phyloP scores from a whole-genome alignment of 1,140 invertebrate genomes.

The Penaeus indicus region DNA sequence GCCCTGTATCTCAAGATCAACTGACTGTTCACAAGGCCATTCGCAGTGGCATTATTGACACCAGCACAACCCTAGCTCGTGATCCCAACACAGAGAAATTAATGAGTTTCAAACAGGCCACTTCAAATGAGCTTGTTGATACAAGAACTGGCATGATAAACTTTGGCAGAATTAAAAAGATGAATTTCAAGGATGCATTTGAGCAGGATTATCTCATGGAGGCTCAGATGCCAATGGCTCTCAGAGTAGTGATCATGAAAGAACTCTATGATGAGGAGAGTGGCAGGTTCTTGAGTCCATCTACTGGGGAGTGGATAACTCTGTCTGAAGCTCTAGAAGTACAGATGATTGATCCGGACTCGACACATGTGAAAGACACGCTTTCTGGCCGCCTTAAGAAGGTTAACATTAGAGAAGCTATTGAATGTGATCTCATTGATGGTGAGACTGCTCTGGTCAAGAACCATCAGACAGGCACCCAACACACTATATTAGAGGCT shows the following conservation, averaged over 20 bases:
- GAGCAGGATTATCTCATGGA: slow-evolving; percentile 71
- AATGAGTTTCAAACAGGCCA: slow-evolving; percentile 85
- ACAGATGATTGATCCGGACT: slow-evolving; percentile 84
- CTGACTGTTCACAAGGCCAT: slow-evolving; percentile 83
- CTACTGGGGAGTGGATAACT: slow-evolving; percentile 81
- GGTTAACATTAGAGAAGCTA: slow-evolving; percentile 81
- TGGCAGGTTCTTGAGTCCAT: slow-evolving; percentile 85
- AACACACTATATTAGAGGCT: slow-evolving; percentile 83
- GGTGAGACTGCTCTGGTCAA: slow-evolving; percentile 80
- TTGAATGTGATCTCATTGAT: slow-evolving; percentile 81
- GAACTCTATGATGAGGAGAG: slow-evolving; percentile 83
- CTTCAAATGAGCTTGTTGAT: slow-evolving; percentile 84
- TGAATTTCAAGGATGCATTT: slow-evolving; percentile 88
- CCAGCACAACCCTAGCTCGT: slow-evolving; percentile 81
- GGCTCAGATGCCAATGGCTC: slow-evolving; percentile 77
- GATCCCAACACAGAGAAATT: slow-evolving; percentile 78
- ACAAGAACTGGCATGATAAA: slow-evolving; percentile 77
- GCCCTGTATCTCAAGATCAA: slow-evolving; percentile 80
- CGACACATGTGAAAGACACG: slow-evolving; percentile 86
- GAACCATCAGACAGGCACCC: slow-evolving; percentile 77
- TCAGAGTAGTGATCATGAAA: slow-evolving; percentile 87
- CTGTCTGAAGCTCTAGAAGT: slow-evolving; percentile 81
- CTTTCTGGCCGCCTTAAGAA: slow-evolving; percentile 81
- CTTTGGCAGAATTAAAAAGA: slow-evolving; percentile 67
- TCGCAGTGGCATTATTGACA: slow-evolving; percentile 84